phyloP scores from a whole-genome alignment of 2,888 invertebrate genomes.

The Steromphala cineraria region DNA sequence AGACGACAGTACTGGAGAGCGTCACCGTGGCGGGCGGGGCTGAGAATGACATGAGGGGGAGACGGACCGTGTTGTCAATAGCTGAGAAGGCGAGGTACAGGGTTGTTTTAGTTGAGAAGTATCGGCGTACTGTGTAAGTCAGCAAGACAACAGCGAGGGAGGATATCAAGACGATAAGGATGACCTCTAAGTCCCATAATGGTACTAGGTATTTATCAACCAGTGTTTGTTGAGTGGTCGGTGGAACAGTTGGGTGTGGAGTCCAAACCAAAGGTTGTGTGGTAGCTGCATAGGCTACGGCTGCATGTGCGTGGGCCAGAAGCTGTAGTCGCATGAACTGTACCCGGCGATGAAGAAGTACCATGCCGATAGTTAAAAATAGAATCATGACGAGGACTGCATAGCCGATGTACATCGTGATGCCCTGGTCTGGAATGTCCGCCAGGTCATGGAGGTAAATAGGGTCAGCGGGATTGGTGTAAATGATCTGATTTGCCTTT shows the following conservation, averaged over 20 bases:
- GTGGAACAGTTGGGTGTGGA: neutral
- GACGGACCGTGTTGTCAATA: too few relatives aligned
- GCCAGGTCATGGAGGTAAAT: neutral
- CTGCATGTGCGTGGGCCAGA: neutral
- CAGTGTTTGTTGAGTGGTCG: neutral
- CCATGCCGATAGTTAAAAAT: neutral
- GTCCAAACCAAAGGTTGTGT: neutral
- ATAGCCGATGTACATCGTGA: neutral
- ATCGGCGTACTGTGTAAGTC: too few relatives aligned
- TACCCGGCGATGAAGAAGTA: neutral
- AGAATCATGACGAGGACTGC: neutral
- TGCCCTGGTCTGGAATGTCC: neutral
- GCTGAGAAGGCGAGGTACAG: too few relatives aligned
- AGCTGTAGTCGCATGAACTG: neutral
- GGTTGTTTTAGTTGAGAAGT: too few relatives aligned
- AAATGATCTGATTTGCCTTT: neutral
- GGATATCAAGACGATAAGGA: neutral
- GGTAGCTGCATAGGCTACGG: neutral
- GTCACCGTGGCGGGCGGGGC: too few relatives aligned
- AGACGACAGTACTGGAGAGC: too few relatives aligned
- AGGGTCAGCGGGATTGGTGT: neutral
- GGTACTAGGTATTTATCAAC: neutral
- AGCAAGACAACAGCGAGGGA: neutral
- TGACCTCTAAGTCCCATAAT: neutral
- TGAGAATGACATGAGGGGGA: too few relatives aligned